Percentiles rank a stretch among this genome's conserved stretches.
These are phyloP conservation scores for Orestias chungarensis DNA, from an alignment of 2,797 vertebrate species.

Conservation along the genomic window DNA sequence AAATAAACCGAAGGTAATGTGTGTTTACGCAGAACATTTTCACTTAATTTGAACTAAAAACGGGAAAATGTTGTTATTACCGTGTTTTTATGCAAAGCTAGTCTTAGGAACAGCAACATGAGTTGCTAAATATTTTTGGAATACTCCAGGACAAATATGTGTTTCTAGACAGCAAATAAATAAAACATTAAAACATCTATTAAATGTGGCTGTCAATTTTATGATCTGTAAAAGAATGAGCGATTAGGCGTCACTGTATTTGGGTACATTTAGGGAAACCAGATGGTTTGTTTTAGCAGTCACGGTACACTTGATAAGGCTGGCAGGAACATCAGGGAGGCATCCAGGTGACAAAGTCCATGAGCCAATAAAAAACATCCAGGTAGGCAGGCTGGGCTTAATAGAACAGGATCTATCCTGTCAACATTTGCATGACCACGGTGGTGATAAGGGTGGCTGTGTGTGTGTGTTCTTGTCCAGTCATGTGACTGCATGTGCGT, in stretches of 20 bases:
- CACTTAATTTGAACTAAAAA: no score
- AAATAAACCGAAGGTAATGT: background rate
- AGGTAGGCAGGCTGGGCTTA: slow-evolving; percentile 41
- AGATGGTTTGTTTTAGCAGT: slow-evolving; percentile 53
- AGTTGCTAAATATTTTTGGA: background rate
- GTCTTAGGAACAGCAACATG: background rate
- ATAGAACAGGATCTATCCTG: slow-evolving; percentile 52
- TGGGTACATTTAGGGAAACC: slow-evolving; percentile 14
- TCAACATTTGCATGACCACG: slow-evolving; percentile 62
- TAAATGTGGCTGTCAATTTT: background rate
- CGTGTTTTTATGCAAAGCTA: background rate
- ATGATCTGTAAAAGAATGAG: background rate
- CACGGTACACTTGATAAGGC: slow-evolving; percentile 57
- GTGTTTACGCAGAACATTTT: no score
- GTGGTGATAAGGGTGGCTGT: slow-evolving; percentile 8
- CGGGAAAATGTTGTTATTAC: background rate
- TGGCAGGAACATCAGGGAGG: slow-evolving; percentile 13
- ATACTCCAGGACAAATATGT: no score
- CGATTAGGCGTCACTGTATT: background rate
- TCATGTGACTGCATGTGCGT: background rate
- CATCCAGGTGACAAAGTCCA: slow-evolving; percentile 62
- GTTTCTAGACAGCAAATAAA: background rate
- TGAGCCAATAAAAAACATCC: slow-evolving; percentile 69
- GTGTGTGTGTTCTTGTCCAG: background rate
- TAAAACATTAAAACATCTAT: background rate